Conservation (phyloP, 2,113 vertebrate genomes). For the Cephalophus harveyi region DNA sequence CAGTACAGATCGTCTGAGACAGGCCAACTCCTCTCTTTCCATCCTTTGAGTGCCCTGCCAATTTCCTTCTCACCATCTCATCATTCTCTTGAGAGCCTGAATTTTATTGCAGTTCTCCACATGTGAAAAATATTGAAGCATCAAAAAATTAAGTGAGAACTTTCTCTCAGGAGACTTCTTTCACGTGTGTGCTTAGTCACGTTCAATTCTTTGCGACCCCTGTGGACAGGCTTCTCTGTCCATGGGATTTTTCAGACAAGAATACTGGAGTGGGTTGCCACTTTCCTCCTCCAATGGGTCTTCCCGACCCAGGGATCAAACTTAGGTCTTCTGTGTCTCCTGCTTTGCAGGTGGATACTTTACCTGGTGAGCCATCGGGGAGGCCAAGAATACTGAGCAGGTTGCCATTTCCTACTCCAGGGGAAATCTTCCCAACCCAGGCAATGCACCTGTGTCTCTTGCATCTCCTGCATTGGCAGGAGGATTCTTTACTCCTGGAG, state of each 20-base stretch:
- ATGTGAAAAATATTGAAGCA: background rate
- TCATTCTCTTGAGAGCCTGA: background rate
- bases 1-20: background rate
- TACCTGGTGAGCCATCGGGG: background rate
- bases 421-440: background rate
- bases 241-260: background rate
- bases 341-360: background rate
- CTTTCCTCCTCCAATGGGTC: background rate
- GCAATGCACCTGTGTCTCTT: background rate
- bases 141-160: background rate
- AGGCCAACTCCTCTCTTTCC: background rate
- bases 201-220: background rate
- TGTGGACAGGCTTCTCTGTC: background rate
- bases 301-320: background rate
- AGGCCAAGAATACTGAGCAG: background rate
- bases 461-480: background rate
- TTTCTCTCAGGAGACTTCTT: background rate
- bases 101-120: background rate
- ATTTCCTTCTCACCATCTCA: background rate
- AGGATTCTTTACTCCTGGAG: background rate
- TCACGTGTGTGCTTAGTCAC: background rate
- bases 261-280: background rate
- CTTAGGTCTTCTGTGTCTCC: background rate
- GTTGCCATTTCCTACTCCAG: background rate
- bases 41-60: background rate